Conservation (phyloP, 2,113 vertebrate genomes). For the Thunnus maccoyii region DNA sequence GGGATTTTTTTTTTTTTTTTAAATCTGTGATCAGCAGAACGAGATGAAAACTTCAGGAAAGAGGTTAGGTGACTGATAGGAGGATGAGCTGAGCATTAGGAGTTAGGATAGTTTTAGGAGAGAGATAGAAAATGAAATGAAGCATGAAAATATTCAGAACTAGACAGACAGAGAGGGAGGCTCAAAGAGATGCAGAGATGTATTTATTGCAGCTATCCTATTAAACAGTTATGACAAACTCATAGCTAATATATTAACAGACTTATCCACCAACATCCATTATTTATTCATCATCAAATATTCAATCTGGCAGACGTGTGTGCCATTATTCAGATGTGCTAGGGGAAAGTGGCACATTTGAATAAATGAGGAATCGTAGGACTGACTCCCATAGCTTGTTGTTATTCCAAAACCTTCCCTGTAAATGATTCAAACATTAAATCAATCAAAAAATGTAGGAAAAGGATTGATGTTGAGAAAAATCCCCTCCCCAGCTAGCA, state of each 20-base stretch:
- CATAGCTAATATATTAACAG: slow-evolving; percentile 79
- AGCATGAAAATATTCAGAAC: slow-evolving; percentile 30
- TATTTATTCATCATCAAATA: slow-evolving; percentile 81
- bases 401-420: slow-evolving; percentile 60
- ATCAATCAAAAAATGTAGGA: slow-evolving; percentile 62
- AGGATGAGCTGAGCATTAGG: slow-evolving; percentile 4
- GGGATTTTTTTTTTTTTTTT: slow-evolving; percentile 4
- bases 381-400: slow-evolving; percentile 61
- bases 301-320: slow-evolving; percentile 72
- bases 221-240: slow-evolving; percentile 78
- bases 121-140: slow-evolving; percentile 10
- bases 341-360: slow-evolving; percentile 71
- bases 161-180: slow-evolving; percentile 32
- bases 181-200: slow-evolving; percentile 43
- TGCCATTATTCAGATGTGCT: slow-evolving; percentile 75
- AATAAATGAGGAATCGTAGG: slow-evolving; percentile 77
- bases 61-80: neutral
- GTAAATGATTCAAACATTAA: slow-evolving; percentile 75
- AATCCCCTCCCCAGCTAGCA: neutral
- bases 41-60: slow-evolving; percentile 2
- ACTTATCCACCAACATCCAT: slow-evolving; percentile 74
- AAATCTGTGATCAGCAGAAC: neutral
- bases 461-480: slow-evolving; percentile 44
- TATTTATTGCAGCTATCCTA: slow-evolving; percentile 68
- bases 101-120: slow-evolving; percentile 21